A percentile compares a stretch with the other conserved stretches of the same genome.
Conservation (phyloP, 2,888 invertebrate species). For the Copidosoma aretas region DNA sequence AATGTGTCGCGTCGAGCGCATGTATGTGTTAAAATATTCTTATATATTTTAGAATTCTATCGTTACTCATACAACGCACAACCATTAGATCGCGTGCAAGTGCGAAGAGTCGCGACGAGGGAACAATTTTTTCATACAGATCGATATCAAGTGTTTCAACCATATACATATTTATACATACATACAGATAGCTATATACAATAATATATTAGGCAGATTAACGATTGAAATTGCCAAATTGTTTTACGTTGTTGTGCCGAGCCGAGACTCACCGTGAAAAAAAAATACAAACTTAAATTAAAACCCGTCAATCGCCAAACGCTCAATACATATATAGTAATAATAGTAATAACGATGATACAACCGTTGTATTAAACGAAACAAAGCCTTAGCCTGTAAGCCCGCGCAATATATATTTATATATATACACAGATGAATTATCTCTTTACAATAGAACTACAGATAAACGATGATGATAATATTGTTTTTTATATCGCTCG, state of each 20-base stretch:
- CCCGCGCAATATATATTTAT: conserved; percentile 37
- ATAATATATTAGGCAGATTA: background rate
- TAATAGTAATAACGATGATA: background rate
- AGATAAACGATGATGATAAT: conserved; percentile 34
- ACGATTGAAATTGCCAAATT: conserved; percentile 34
- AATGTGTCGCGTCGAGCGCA: too few relatives aligned
- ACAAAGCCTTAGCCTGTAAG: conserved; percentile 33
- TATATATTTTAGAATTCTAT: too few relatives aligned
- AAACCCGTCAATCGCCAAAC: conserved; percentile 34
- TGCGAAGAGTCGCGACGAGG: too few relatives aligned
- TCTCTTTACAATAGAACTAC: conserved; percentile 31
- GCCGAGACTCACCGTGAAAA: conserved; percentile 4
- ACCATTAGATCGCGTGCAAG: too few relatives aligned
- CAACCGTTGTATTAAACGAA: conserved; percentile 4
- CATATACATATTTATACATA: conserved; percentile 11
- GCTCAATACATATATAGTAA: conserved; percentile 33
- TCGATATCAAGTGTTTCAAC: too few relatives aligned
- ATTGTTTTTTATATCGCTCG: conserved; percentile 41
- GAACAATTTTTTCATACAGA: too few relatives aligned
- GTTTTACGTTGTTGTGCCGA: conserved; percentile 31
- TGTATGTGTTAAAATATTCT: too few relatives aligned
- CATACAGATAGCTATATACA: background rate
- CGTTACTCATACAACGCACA: too few relatives aligned
- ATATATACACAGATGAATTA: conserved; percentile 32
- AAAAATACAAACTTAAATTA: background rate